Evolutionary conservation across 1,140 invertebrate genomes (phyloP).

Genomic region (Colletes latitarsis): DNA sequence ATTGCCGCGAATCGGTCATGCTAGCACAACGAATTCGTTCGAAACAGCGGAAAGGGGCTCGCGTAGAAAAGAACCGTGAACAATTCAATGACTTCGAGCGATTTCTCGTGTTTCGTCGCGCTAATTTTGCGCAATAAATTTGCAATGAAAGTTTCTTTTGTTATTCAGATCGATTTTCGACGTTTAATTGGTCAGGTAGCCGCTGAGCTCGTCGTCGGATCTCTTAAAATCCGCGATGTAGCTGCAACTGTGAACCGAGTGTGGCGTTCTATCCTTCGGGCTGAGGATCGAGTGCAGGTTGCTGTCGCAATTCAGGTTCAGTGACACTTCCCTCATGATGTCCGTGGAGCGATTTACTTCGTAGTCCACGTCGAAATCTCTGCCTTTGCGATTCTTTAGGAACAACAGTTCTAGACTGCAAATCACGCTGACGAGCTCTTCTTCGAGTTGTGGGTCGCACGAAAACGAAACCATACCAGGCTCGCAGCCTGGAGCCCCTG

Average conservation of each 20-base stretch:
- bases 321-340: slow-evolving; percentile 12
- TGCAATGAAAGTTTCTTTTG: no score
- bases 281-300: slow-evolving; percentile 3
- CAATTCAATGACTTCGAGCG: no score
- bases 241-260: slow-evolving; percentile 39
- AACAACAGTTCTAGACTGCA: slow-evolving; percentile 39
- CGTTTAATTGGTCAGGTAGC: slow-evolving; percentile 39
- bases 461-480: slow-evolving; percentile 51
- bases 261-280: slow-evolving; percentile 11
- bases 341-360: background rate
- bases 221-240: slow-evolving; percentile 31
- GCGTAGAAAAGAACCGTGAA: no score
- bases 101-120: no score
- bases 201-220: slow-evolving; percentile 32
- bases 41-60: no score
- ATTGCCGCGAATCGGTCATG: no score
- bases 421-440: slow-evolving; percentile 41
- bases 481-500: slow-evolving; percentile 48
- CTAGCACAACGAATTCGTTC: no score
- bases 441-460: slow-evolving; percentile 42
- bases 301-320: slow-evolving; percentile 22
- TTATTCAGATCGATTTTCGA: background rate
- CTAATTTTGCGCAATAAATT: background rate
- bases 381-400: slow-evolving; percentile 3
- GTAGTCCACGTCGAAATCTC: slow-evolving; percentile 15